phyloP scores from a whole-genome alignment of 2,113 vertebrate genomes.

The Oceanodroma tethys region DNA sequence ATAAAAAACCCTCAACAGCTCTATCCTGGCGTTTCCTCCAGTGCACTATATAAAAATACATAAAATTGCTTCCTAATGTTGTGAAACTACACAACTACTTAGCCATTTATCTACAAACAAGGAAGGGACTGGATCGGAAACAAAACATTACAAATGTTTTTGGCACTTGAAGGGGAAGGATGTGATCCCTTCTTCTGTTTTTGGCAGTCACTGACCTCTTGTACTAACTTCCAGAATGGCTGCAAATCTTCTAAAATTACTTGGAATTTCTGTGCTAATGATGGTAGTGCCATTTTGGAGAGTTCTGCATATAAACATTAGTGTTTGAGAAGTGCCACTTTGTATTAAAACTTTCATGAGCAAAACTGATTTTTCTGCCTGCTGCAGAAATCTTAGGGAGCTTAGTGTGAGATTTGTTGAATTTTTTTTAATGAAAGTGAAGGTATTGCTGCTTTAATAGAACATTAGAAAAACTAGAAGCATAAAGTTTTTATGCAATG shows the following conservation, averaged over 20 bases:
- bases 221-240: neutral
- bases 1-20: neutral
- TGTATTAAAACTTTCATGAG: neutral
- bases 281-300: neutral
- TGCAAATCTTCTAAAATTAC: conserved; percentile 13
- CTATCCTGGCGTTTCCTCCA: neutral
- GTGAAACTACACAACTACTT: neutral
- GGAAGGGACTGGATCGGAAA: neutral
- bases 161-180: neutral
- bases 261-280: neutral
- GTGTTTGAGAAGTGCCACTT: neutral
- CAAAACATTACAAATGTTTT: neutral
- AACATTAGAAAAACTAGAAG: neutral
- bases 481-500: neutral
- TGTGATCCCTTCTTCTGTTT: conserved; percentile 3
- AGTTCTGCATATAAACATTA: neutral
- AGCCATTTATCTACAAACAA: neutral
- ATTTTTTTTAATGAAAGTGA: neutral
- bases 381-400: neutral
- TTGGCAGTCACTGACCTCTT: neutral
- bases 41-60: neutral
- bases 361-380: neutral
- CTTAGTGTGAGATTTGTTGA: neutral
- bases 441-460: neutral
- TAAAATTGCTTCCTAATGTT: neutral